Conservation (phyloP, 2,888 invertebrate species). For the Sialis lutaria region DNA sequence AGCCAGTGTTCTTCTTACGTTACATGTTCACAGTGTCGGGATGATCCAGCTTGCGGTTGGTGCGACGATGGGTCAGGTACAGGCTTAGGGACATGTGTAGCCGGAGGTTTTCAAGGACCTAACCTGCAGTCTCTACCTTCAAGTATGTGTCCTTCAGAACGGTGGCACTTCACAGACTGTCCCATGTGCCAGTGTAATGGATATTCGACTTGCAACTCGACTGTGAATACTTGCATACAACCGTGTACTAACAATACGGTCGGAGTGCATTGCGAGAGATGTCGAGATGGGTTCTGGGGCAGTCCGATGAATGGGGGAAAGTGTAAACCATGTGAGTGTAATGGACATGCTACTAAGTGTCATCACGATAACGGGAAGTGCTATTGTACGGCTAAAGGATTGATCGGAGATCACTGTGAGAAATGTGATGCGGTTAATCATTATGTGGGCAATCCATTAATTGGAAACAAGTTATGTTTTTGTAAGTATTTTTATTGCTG, state of each 20-base stretch:
- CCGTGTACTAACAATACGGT: conserved; percentile 72
- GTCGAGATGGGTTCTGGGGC: conserved; percentile 85
- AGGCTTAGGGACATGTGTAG: conserved; percentile 75
- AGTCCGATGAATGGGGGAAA: conserved; percentile 87
- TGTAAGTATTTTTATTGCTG: conserved; percentile 45
- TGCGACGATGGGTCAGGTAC: conserved; percentile 89
- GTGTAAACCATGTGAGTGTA: too few species aligned
- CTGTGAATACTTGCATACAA: conserved; percentile 52
- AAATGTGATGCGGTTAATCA: conserved; percentile 91
- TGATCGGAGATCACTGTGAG: conserved; percentile 87
- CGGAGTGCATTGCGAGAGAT: conserved; percentile 75
- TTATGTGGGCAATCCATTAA: conserved; percentile 75
- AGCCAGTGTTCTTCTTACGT: conserved; percentile 56
- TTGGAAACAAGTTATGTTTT: conserved; percentile 84
- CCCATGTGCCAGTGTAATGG: conserved; percentile 96
- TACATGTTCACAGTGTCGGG: conserved; percentile 67
- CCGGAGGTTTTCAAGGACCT: conserved; percentile 53
- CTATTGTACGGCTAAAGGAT: conserved; percentile 92
- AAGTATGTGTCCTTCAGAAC: conserved; percentile 44
- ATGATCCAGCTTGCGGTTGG: too few species aligned
- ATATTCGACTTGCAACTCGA: conserved; percentile 62
- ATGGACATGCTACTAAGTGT: conserved; percentile 84
- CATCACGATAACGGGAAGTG: conserved; percentile 86
- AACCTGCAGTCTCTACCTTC: conserved; percentile 28
- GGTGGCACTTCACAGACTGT: conserved; percentile 88